Evolutionary conservation across 92 coral and sea anemone genomes (phyloP).

Genomic region (Zoanthus solanderi): DNA sequence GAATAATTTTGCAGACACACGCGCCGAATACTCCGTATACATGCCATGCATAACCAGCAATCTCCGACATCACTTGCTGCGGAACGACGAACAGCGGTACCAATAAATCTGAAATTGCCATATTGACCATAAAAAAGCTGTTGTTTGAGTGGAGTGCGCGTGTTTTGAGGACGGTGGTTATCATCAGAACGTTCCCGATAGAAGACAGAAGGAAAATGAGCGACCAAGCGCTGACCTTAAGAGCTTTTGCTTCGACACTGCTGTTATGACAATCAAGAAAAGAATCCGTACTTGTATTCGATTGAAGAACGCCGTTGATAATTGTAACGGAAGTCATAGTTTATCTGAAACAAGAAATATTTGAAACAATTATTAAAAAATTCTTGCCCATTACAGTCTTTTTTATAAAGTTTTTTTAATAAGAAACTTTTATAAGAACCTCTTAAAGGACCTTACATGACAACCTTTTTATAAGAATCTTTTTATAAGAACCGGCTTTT

Average conservation of each 20-base stretch:
- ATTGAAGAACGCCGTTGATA: not conserved
- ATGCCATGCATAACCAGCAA: not conserved
- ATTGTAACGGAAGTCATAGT: not conserved
- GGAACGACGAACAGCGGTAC: slow-evolving; percentile 6
- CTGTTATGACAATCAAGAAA: not conserved
- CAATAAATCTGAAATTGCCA: slow-evolving; percentile 24
- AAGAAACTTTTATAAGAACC: too few relatives aligned
- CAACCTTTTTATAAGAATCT: too few relatives aligned
- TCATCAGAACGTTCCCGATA: not conserved
- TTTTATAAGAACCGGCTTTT: too few relatives aligned
- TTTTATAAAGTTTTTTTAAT: too few relatives aligned
- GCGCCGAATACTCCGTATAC: slow-evolving; percentile 1
- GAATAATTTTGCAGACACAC: slow-evolving; percentile 7
- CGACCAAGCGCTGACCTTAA: not conserved
- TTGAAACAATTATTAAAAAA: not conserved
- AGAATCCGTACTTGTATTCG: not conserved
- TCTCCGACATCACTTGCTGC: not conserved
- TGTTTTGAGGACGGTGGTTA: not conserved
- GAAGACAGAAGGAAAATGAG: not conserved
- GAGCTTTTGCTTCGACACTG: not conserved
- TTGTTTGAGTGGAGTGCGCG: not conserved
- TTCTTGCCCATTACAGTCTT: too few relatives aligned
- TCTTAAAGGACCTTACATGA: too few relatives aligned
- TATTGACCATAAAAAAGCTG: slow-evolving; percentile 30
- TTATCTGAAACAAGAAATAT: not conserved